Evolutionary conservation across 1,140 invertebrate genomes (phyloP), one percentile per base, ranked within the genome.

Genomic region (Drosophila nasuta): DNA sequence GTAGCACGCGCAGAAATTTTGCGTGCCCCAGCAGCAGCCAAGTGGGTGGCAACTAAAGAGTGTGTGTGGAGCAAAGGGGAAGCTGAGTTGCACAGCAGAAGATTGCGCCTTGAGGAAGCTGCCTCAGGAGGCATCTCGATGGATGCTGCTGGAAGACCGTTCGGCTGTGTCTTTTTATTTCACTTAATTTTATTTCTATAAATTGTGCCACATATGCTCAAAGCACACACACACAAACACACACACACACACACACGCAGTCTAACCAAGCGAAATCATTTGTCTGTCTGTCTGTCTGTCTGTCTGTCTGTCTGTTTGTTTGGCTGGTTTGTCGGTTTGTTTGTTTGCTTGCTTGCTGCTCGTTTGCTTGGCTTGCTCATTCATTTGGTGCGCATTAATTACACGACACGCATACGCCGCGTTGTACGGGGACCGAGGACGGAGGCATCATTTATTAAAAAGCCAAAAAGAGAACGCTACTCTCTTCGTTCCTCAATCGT

Each of bases 321-420:
- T 25, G 20, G 20, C 20, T 25, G 20, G 20, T 25, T 25, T 25
- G 20, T 25, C 20, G 20, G 20, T 25, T 35, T 51, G 35, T 75
- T 75, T 75, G 71, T 70, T 77, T 81, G 63, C 58, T 59, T 74
- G 66, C 54, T 69, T 63, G 15, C 49, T 58, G 54, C 15, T 52
- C 59, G 48, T 70, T 71, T 60, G 65, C 63, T 62, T 62, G 64
- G 65, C 65, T 75, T 81, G 79, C 66, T 79, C 83, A 79, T 87
- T 86, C 79, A 82, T 87, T 88, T 88, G 83, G 78, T 72, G 78
- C 77, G 85, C 77, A 89, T 88, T 88, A 88, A 88, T 88, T 88
- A 88, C 85, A 88, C 73, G 81, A 88, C 80, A 88, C 83, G 83
- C 85, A 87, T 77, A 68, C 64, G 28, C 25, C 46, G 30, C 15